A percentile compares a stretch with the other conserved stretches of the same genome.
phyloP scores from a whole-genome alignment of 2,888 invertebrate genomes.

The Sphinx pinastri region DNA sequence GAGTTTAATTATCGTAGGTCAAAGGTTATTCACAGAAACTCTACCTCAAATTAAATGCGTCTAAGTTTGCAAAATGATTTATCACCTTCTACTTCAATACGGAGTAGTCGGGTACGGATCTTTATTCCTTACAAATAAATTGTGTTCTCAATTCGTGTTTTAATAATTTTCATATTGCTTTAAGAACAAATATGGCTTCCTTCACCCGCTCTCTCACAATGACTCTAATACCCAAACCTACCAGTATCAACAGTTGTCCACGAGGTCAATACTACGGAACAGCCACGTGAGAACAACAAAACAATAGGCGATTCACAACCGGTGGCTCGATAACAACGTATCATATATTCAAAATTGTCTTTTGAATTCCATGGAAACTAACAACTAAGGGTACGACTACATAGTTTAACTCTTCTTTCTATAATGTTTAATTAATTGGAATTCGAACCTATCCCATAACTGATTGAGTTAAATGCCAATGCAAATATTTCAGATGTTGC shows the following conservation, averaged over 20 bases:
- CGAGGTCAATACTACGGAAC: conserved; percentile 66
- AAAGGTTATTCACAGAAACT: no score
- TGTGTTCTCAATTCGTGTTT: no score
- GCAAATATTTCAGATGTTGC: not conserved
- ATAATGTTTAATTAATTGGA: conserved; percentile 20
- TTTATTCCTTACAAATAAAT: no score
- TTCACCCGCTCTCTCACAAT: no score
- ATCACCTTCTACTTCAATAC: no score
- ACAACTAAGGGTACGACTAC: conserved; percentile 2
- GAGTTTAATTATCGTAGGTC: no score
- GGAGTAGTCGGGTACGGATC: no score
- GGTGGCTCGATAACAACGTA: conserved; percentile 4
- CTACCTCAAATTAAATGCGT: no score
- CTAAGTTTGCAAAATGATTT: no score
- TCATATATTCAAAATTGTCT: not conserved
- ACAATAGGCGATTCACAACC: conserved; percentile 52
- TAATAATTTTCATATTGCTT: no score
- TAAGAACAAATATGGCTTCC: no score
- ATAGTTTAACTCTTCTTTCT: conserved; percentile 11
- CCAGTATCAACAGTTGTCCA: not conserved
- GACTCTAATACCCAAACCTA: not conserved
- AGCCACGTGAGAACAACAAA: conserved; percentile 65
- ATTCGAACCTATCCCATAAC: not conserved
- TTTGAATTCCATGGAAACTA: not conserved
- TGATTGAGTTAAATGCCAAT: conserved; percentile 4